Base-by-base conservation (phyloP, 53 echinoderm and acorn worm species). In the Patiria pectinifera region DNA sequence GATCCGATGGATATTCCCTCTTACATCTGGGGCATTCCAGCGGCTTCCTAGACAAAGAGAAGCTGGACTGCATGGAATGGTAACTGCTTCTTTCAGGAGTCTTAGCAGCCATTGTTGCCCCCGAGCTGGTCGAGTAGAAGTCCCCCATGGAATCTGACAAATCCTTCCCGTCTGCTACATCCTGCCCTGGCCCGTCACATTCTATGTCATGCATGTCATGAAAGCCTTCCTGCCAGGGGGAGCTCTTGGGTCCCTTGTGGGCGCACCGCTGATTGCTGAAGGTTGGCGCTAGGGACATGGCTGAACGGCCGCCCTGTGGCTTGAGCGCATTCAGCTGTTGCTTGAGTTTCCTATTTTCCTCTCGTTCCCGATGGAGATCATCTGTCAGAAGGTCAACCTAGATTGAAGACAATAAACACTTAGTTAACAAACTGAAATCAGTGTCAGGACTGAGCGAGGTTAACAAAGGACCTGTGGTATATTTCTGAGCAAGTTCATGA, bases 21-120 rank as follows among this genome's bases (percentile, higher is more conserved):
- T 88, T 83, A 45, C 93, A 93, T 15, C 93, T 75, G 2, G 83
- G 88, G 63, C 93, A 93, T 23, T 93, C 93, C 48, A 69, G 23
- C 0, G 66, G 86, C 74, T 66, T 66, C 6, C 53, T 1, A 8
- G 53, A 53, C 53, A 77, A 35, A 1, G 45, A 88, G 12, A 61
- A 45, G 21, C 88, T 78, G 12, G 21, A 16, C 35, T 3, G 84
- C 63, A 47, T 23, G 8, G 82, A 82, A 15, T 92, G 86, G 14
- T 86, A 85, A 24, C 80, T 93, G 16, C 24, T 61, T 6, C 62
- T 25, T 6, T 43, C 47, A 21, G 12, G 49, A 46, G 24, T 11
- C n/a, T 9, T 47, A 15, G 2, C 49, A 3, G 48, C 3, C 19
- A 11, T 13, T 49, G 2, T 14, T n/a, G 76, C 23, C 87, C 87